Percentiles rank a stretch among this genome's conserved stretches.
phyloP scores from a whole-genome alignment of 2,113 vertebrate species.

The Amblyopsis rosae region DNA sequence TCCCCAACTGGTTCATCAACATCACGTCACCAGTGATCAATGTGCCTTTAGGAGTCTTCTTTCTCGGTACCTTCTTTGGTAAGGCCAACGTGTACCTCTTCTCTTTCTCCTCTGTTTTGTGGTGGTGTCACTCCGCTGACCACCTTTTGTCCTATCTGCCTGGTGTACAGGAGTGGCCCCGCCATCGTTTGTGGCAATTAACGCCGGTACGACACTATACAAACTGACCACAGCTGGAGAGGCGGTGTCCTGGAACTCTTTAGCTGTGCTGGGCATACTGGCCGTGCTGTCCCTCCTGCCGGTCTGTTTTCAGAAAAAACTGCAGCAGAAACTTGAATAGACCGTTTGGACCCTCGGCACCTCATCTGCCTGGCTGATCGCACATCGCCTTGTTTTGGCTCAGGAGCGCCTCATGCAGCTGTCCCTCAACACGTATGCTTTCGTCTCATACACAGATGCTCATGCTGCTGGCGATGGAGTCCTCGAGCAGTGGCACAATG shows the following conservation, averaged over 20 bases:
- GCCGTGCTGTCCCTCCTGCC: constrained; percentile 93
- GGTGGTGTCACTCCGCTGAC: constrained; percentile 3
- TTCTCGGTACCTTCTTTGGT: constrained; percentile 97
- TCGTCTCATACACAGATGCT: constrained; percentile 19
- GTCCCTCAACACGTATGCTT: constrained; percentile 31
- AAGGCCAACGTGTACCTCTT: constrained; percentile 57
- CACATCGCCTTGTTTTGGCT: constrained; percentile 65
- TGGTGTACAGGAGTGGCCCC: constrained; percentile 88
- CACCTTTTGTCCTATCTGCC: constrained; percentile 9
- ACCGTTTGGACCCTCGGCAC: constrained; percentile 25
- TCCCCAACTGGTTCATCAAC: constrained; percentile 99
- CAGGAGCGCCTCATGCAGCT: constrained; percentile 73
- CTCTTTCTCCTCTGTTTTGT: neutral
- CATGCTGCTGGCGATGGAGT: constrained; percentile 18
- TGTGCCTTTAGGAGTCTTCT: constrained; percentile 95
- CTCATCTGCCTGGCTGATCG: constrained; percentile 43
- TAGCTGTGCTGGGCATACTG: constrained; percentile 89
- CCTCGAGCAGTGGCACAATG: constrained; percentile 1
- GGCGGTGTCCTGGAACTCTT: constrained; percentile 97
- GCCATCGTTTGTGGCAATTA: constrained; percentile 97
- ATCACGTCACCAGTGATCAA: constrained; percentile 98
- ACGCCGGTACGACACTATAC: constrained; percentile 96
- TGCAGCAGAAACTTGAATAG: constrained; percentile 94
- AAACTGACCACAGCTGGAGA: constrained; percentile 97
- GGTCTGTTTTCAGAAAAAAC: constrained; percentile 92